Evolutionary conservation across 2,113 vertebrate species (phyloP).

Genomic region (Solea solea): DNA sequence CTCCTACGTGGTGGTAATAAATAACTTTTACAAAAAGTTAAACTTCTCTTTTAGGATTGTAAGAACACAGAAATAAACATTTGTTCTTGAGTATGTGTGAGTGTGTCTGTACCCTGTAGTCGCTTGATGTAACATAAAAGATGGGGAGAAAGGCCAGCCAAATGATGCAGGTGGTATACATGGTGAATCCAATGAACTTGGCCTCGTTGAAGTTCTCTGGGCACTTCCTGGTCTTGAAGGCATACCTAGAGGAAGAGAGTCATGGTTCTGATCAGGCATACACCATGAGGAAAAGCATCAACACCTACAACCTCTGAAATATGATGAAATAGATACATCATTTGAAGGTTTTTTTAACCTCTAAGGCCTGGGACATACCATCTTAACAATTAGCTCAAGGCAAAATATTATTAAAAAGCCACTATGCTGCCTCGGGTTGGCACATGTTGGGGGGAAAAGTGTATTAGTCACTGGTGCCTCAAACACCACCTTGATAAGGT

Average conservation of each 20-base stretch:
- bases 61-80: background rate
- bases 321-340: too few relatives aligned
- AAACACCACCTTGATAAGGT: too few relatives aligned
- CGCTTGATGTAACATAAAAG: conserved; percentile 99
- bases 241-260: conserved; percentile 76
- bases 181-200: conserved; percentile 99
- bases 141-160: conserved; percentile 99
- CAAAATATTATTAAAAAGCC: too few relatives aligned
- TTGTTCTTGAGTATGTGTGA: background rate
- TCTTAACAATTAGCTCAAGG: too few relatives aligned
- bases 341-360: too few relatives aligned
- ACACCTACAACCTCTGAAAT: background rate
- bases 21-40: too few relatives aligned
- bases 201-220: conserved; percentile 99
- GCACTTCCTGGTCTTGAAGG: conserved; percentile 99
- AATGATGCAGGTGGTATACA: conserved; percentile 99
- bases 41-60: background rate
- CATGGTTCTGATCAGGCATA: background rate
- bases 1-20: too few relatives aligned
- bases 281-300: background rate
- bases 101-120: conserved; percentile 91
- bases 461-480: too few relatives aligned
- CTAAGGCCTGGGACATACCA: too few relatives aligned
- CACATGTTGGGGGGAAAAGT: too few relatives aligned
- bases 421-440: too few relatives aligned